These are phyloP conservation scores for Amblyjoppa proteus DNA, from an alignment of 2,888 invertebrate species.

Conservation along the genomic window DNA sequence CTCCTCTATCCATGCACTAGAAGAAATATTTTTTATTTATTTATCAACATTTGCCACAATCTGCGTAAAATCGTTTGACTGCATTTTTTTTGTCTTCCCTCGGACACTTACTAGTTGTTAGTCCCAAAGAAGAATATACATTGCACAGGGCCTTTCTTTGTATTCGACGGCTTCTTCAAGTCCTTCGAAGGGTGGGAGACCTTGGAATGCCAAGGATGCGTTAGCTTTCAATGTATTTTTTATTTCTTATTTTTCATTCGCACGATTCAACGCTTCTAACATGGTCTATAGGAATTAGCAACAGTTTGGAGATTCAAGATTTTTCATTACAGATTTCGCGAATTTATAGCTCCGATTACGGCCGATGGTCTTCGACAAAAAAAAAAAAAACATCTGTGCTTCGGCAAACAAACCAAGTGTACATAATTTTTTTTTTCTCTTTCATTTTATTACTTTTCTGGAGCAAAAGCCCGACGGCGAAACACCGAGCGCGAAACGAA, in stretches of 20 bases:
- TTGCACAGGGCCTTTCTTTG: constrained; percentile 90
- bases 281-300: background rate
- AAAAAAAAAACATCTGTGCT: background rate
- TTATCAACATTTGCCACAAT: background rate
- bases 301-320: background rate
- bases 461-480: background rate
- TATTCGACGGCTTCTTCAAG: constrained; percentile 90
- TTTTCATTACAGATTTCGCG: background rate
- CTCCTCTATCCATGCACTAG: constrained; percentile 96
- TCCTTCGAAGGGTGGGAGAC: constrained; percentile 93
- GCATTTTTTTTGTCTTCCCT: constrained; percentile 10
- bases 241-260: background rate
- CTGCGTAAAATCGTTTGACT: background rate
- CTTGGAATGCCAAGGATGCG: constrained; percentile 86
- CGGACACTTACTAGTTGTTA: constrained; percentile 95
- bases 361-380: background rate
- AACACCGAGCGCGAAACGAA: background rate
- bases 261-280: background rate
- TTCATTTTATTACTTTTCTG: too few species aligned
- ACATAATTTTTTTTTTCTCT: background rate
- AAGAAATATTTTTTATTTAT: constrained; percentile 68
- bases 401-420: background rate
- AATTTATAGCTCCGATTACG: background rate
- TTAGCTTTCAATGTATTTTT: constrained; percentile 40
- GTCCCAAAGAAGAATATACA: constrained; percentile 98